These are phyloP conservation scores for Anagrus nilaparvatae DNA, from an alignment of 1,140 invertebrate species.

Conservation along the genomic window DNA sequence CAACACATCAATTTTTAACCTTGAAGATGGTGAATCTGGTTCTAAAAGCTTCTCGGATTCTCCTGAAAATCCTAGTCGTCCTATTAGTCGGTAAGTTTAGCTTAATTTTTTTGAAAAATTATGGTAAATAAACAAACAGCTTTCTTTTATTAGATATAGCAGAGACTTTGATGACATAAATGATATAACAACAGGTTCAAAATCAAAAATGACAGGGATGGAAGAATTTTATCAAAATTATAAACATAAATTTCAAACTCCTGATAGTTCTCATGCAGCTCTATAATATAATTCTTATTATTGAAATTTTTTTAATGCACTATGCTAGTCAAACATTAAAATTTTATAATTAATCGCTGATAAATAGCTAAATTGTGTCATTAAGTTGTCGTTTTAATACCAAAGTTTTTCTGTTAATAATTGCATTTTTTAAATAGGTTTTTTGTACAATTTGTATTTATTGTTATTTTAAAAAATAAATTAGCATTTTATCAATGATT, in stretches of 20 bases:
- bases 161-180: slow-evolving; percentile 45
- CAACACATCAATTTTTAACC: too few relatives aligned
- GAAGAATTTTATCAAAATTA: slow-evolving; percentile 35
- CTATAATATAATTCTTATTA: too few relatives aligned
- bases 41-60: slow-evolving; percentile 38
- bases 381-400: too few relatives aligned
- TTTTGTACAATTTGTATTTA: too few relatives aligned
- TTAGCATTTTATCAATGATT: too few relatives aligned
- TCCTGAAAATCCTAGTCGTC: slow-evolving; percentile 40
- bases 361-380: too few relatives aligned
- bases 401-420: too few relatives aligned
- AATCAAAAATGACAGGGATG: slow-evolving; percentile 41
- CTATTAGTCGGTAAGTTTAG: slow-evolving; percentile 38
- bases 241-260: slow-evolving; percentile 32
- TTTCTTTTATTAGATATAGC: slow-evolving; percentile 30
- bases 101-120: slow-evolving; percentile 8
- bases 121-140: neutral
- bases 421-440: too few relatives aligned
- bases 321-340: too few relatives aligned
- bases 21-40: slow-evolving; percentile 39
- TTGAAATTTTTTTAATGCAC: too few relatives aligned
- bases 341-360: too few relatives aligned
- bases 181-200: slow-evolving; percentile 44
- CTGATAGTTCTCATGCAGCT: slow-evolving; percentile 30
- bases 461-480: too few relatives aligned